Base-by-base conservation (phyloP, 1,140 invertebrate species). In the Drosophila ambigua region DNA sequence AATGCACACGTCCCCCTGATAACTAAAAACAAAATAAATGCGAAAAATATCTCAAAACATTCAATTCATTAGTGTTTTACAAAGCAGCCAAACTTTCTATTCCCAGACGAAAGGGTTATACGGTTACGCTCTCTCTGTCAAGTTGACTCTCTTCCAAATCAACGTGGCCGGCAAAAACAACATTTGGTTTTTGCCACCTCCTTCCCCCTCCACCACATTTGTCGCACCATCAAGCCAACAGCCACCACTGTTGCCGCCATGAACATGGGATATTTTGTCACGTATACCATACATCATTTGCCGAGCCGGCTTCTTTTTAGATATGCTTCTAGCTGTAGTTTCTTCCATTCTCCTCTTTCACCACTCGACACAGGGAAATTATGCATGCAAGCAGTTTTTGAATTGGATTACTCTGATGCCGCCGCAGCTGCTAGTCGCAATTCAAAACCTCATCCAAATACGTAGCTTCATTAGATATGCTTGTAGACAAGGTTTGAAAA, bases 191-290 rank as follows among this genome's bases (percentile, higher is more conserved):
- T 55, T 26, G 53, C 16, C 39, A 43, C 41, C n/a, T 24, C 8
- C 28, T 7, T 2, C 16, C 3, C 7, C 8, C 9, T 35, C 15
- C 15, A 53, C 39, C 61, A 53, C 11, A 43, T 28, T 7, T 28
- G 26, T 28, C 26, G 26, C 26, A 11, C 31, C 31, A 35, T 11
- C 31, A 35, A 35, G 73, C 63, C 69, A 73, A 62, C 43, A 51
- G 73, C 63, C 69, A 73, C 67, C 45, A 51, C 46, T 48, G 23
- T 13, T 16, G 44, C 60, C 45, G 82, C 78, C 82, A 87, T 88
- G 50, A 15, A 50, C 20, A 52, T 43, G 60, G 54, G 11, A 31
- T 66, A 11, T 50, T 61, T 83, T 71, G 83, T 77, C 83, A 88
- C 83, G 83, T 87, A 87, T 55, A 60, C 82, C 78, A 39, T 39